These are phyloP conservation scores for Cettia cetti DNA, from an alignment of 2,113 vertebrate genomes.

Conservation along the genomic window DNA sequence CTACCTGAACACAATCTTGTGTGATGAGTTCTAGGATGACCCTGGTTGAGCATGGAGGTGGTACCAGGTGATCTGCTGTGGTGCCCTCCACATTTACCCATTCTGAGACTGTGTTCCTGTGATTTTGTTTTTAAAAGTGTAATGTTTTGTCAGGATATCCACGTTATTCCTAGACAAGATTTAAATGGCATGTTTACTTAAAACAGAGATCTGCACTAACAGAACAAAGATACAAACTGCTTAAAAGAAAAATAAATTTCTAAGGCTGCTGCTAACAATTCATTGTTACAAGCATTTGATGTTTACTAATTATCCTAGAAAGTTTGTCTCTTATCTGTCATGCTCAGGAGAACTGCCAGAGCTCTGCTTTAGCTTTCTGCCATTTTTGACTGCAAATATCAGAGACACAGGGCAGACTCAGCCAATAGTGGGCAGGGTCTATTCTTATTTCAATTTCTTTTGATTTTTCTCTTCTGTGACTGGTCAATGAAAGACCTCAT, in stretches of 20 bases:
- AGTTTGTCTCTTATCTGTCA: neutral
- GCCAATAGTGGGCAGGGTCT: neutral
- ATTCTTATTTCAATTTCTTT: neutral
- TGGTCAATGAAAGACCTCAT: neutral
- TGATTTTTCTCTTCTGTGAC: neutral
- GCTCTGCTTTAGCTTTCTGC: neutral
- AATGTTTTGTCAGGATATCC: neutral
- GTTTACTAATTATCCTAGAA: neutral
- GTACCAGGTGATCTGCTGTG: too few relatives aligned
- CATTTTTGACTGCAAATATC: neutral
- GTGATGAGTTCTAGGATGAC: neutral
- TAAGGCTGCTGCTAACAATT: neutral
- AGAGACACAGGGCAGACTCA: neutral
- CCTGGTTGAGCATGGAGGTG: fast-evolving
- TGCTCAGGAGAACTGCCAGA: neutral
- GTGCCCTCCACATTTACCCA: neutral
- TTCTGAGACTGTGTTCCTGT: neutral
- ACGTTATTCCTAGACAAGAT: neutral
- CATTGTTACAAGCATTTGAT: neutral
- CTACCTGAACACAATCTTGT: neutral
- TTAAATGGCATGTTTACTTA: slow-evolving; percentile 35
- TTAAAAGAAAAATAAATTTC: slow-evolving; percentile 30
- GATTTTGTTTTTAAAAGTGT: neutral
- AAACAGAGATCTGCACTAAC: neutral
- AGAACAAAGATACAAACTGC: neutral